These are phyloP conservation scores for Cremastobaeus sp. DNA, from an alignment of 2,888 invertebrate species.

Conservation along the genomic window DNA sequence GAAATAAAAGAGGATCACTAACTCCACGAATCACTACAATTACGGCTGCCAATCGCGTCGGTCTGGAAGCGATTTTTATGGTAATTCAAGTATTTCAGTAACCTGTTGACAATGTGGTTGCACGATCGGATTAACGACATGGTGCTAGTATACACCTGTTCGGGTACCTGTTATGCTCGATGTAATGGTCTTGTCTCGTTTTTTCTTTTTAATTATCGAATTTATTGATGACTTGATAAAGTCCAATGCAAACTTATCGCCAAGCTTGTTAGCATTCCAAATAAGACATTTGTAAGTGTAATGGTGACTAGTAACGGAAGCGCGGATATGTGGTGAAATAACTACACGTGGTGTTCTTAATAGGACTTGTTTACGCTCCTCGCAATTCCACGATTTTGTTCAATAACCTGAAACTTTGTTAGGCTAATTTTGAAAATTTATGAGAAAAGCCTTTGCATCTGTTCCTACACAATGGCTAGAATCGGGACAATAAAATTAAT, in stretches of 20 bases:
- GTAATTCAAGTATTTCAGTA: constrained; percentile 33
- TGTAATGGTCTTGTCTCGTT: constrained; percentile 59
- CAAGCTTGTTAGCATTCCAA: constrained; percentile 57
- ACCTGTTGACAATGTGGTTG: constrained; percentile 37
- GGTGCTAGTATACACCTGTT: constrained; percentile 53
- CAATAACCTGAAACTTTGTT: too few species aligned
- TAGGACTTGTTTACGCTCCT: constrained; percentile 11
- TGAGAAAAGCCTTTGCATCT: too few species aligned
- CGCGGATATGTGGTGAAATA: constrained; percentile 13
- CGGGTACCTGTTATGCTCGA: constrained; percentile 48
- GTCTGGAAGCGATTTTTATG: constrained; percentile 11
- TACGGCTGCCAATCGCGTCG: constrained; percentile 3
- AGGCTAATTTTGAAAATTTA: too few species aligned
- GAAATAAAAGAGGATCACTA: constrained; percentile 36
- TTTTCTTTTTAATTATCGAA: constrained; percentile 62
- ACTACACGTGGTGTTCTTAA: constrained; percentile 18
- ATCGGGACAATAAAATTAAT: too few species aligned
- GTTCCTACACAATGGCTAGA: too few species aligned
- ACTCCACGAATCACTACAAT: constrained; percentile 20
- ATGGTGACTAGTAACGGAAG: constrained; percentile 37
- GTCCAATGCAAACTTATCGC: constrained; percentile 36
- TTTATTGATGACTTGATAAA: constrained; percentile 63
- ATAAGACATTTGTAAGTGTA: constrained; percentile 41
- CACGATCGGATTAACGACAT: constrained; percentile 20
- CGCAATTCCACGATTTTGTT: constrained; percentile 15